Conservation (phyloP, 1,140 invertebrate species). For the Bombus breviceps region DNA sequence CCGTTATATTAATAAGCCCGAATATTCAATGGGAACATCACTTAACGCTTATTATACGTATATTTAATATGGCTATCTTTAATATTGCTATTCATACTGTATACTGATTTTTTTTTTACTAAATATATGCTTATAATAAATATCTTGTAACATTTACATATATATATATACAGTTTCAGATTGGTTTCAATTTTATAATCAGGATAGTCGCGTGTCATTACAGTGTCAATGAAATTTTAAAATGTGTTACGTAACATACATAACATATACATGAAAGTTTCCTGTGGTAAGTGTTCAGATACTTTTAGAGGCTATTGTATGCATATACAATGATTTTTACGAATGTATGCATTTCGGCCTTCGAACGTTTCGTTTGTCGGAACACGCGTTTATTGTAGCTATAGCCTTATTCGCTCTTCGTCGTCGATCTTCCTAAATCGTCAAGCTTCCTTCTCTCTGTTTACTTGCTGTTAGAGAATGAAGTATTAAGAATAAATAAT, state of each 20-base stretch:
- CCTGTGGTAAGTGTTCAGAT: neutral
- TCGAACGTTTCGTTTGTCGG: neutral
- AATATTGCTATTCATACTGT: neutral
- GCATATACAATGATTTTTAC: neutral
- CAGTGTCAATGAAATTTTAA: neutral
- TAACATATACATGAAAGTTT: neutral
- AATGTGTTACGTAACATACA: neutral
- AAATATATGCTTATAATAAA: neutral
- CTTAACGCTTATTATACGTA: too few relatives aligned
- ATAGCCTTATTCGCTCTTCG: neutral
- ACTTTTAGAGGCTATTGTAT: neutral
- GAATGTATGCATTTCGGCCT: neutral
- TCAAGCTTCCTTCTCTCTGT: neutral
- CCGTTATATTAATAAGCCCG: neutral
- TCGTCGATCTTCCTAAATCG: neutral
- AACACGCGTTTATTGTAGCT: neutral
- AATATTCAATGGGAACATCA: too few relatives aligned
- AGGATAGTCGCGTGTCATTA: neutral
- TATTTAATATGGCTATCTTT: too few relatives aligned
- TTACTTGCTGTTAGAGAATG: neutral
- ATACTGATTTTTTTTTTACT: neutral
- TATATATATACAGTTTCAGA: too few relatives aligned
- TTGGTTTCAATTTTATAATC: neutral
- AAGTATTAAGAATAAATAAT: neutral
- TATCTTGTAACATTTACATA: too few relatives aligned